These are phyloP conservation scores for Gymnothorax javanicus DNA, from an alignment of 2,797 vertebrate genomes.

Conservation along the genomic window DNA sequence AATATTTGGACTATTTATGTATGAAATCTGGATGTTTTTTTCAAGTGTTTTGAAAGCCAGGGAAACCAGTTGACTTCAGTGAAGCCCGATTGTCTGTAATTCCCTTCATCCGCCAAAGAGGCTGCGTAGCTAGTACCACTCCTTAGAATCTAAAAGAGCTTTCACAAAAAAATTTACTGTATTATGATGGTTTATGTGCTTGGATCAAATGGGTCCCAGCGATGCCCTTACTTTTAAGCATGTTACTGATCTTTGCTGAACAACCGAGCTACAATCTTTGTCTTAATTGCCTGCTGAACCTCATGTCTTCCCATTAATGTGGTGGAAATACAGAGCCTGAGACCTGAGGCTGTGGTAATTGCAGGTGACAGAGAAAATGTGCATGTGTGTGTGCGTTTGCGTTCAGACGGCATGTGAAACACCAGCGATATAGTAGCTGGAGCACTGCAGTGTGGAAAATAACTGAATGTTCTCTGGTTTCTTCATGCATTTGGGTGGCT, in stretches of 20 bases:
- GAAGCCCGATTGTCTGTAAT: not conserved
- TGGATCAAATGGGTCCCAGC: not conserved
- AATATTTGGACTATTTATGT: not conserved
- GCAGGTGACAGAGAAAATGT: not conserved
- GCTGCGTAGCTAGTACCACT: not conserved
- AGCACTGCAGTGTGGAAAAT: not conserved
- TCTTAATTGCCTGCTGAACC: not conserved
- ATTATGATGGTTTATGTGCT: not conserved
- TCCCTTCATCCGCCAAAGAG: not conserved
- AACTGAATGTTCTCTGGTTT: not conserved
- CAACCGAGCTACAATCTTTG: no score
- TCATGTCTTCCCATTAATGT: conserved; percentile 10
- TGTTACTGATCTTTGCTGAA: no score
- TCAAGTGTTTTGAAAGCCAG: not conserved
- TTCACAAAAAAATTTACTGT: not conserved
- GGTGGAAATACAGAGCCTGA: conserved; percentile 10
- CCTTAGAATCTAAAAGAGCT: not conserved
- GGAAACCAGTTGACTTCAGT: not conserved
- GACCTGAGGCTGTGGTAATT: not conserved
- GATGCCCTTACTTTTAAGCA: not conserved
- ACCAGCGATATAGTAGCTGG: not conserved
- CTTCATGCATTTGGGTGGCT: not conserved
- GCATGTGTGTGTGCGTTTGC: not conserved
- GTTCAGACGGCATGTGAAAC: not conserved
- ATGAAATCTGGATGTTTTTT: not conserved